phyloP scores from a whole-genome alignment of 2,797 vertebrate species.

The Picus viridis region DNA sequence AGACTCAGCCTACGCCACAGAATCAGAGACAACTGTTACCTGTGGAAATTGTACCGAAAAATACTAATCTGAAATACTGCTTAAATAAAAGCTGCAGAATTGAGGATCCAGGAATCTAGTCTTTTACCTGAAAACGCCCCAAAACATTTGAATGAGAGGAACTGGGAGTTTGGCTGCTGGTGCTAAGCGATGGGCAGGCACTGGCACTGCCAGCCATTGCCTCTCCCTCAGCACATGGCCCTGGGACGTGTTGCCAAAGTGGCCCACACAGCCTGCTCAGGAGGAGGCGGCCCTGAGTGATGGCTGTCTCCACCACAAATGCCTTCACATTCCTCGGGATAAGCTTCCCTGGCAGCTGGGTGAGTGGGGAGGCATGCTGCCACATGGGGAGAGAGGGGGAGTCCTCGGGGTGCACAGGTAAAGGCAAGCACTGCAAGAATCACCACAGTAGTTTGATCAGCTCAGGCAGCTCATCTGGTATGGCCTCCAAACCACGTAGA shows the following conservation, averaged over 20 bases:
- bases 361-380: background rate
- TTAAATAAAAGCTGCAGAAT: background rate
- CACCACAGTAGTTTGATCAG: background rate
- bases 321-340: background rate
- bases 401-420: accelerated
- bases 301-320: background rate
- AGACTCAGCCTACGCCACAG: constrained; percentile 8
- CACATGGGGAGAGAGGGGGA: background rate
- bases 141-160: background rate
- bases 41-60: background rate
- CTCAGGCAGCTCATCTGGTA: background rate
- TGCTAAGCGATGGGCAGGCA: background rate
- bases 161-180: accelerated
- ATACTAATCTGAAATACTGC: background rate
- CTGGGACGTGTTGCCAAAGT: background rate
- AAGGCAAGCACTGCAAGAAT: background rate
- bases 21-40: constrained; percentile 7
- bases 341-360: background rate
- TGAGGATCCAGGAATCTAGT: background rate
- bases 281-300: constrained; percentile 8
- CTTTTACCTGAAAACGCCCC: background rate
- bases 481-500: background rate
- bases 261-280: background rate
- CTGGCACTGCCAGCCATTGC: accelerated
- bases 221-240: background rate